Base-by-base conservation (phyloP, 1,140 invertebrate genomes). In the Copidosoma floridanum region DNA sequence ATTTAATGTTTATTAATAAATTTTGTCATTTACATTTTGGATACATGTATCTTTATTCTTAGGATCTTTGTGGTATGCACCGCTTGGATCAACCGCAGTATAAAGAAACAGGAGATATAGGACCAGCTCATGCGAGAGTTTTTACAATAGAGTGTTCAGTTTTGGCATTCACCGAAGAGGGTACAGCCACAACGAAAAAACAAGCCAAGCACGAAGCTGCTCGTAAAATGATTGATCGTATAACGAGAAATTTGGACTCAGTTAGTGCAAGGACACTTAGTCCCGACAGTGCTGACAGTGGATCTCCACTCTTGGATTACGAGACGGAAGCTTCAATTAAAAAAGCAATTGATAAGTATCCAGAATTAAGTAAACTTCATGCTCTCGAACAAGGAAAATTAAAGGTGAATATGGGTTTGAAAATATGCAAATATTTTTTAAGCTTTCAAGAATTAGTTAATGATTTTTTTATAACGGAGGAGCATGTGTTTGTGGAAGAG, bases 61-160 rank as follows among this genome's bases (percentile, higher is more conserved):
- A 80, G 69, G 77, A 79, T 35, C 70, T 90, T 2, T 91, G 89
- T 67, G 74, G 82, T 55, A 83, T 85, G 60, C 84, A 86, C 64
- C 82, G 85, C 59, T 81, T 89, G 50, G 80, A 83, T 14, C 78
- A 82, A 6, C 89, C 89, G 6, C 72, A 76, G 12, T 92, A 90
- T 72, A 75, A 84, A 24, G 81, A 84, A 41, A 72, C 82, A n/a
- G 81, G 79, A 5, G 87, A 89, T 67, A 82, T 87, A 65, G 89
- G 89, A n/a, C 85, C 87, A 23, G 85, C 89, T 8, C 88, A 89
- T 74, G 84, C 84, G 20, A 84, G 86, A 73, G 75, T 85, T 37
- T 89, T 90, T 68, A 86, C 86, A 12, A 85, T 88, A 67, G 77
- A 85, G 40, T 90, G 89, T 71, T 74, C 81, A 37, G 82, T 88